Base-by-base conservation (phyloP, 2,888 invertebrate species). In the Geotrupes spiniger region DNA sequence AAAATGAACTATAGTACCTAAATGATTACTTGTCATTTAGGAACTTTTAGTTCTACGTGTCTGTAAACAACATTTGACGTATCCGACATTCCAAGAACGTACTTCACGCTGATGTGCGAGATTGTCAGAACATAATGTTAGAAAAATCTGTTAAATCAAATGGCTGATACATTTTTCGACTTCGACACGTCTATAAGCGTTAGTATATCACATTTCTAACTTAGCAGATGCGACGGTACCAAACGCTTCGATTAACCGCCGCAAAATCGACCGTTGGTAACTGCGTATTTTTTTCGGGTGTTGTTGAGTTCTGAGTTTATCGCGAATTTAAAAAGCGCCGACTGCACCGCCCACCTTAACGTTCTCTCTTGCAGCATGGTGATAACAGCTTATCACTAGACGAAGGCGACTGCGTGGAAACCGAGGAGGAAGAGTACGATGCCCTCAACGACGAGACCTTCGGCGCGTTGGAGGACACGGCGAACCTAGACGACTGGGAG, bases 371-470 rank as follows among this genome's bases (percentile, higher is more conserved):
- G 29, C 54, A 71, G 68, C 68, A 69, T 63, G 69, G 66, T 41
- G 69, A 69, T 51, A 56, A 62, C 53, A 54, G 63, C 42, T 49
- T 64, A 39, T 61, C 65, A 46, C 65, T 66, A n/a, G 84, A 85
- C 58, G 83, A 83, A 63, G 82, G 80, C 33, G 84, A 82, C 53
- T 67, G 68, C 42, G 76, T 77, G 16, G 81, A 77, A 53, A 78
- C 78, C 47, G 82, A 83, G 2, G 91, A 90, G 56, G 91, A 90
- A 54, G 91, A 91, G 65, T 92, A 92, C 72, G 92, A 94, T 76
- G 92, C 92, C 1, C 80, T 92, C 55, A 94, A 94, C 63, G 89
- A 93, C 73, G 93, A 93, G 74, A 94, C 94, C 0, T 94, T 94
- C 71, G 93, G 93, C 16, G 83, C 84, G 42, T 85, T 83, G 56